Conservation (phyloP, 2,797 vertebrate genomes). For the Galago senegalensis region DNA sequence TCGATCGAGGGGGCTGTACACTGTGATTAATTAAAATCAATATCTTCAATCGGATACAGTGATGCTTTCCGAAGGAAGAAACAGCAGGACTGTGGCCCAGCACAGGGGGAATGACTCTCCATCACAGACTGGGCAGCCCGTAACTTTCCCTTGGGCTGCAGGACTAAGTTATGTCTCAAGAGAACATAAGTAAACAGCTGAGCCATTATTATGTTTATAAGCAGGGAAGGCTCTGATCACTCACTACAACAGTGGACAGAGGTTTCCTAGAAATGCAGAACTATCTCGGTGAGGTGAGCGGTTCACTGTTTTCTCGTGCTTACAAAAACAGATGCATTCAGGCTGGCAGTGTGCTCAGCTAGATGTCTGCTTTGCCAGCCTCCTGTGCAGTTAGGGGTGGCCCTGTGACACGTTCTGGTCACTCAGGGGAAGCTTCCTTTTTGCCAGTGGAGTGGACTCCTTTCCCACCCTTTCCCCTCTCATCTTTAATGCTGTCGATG, state of each 20-base stretch:
- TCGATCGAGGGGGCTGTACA: slow-evolving; percentile 74
- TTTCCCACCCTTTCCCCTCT: not conserved
- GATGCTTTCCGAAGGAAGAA: slow-evolving; percentile 50
- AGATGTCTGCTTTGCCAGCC: not conserved
- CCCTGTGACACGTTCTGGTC: not conserved
- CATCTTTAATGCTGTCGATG: not conserved
- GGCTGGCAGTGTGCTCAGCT: not conserved
- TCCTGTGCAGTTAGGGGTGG: not conserved
- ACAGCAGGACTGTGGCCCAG: not conserved
- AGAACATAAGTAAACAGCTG: not conserved
- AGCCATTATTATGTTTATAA: not conserved
- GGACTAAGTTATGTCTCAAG: not conserved
- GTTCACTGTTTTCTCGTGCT: not conserved
- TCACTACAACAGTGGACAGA: fast-evolving
- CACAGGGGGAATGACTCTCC: not conserved
- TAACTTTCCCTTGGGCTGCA: not conserved
- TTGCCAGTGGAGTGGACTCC: not conserved
- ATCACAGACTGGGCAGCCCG: not conserved
- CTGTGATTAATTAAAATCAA: slow-evolving; percentile 86
- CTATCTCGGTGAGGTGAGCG: not conserved
- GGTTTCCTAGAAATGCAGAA: not conserved
- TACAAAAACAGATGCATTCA: not conserved
- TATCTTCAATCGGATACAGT: slow-evolving; percentile 73
- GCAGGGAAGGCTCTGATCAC: not conserved
- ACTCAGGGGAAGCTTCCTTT: fast-evolving